A percentile compares a stretch with the other conserved stretches of the same genome.
phyloP scores from a whole-genome alignment of 2,888 invertebrate genomes.

The Dryobotodes eremita region DNA sequence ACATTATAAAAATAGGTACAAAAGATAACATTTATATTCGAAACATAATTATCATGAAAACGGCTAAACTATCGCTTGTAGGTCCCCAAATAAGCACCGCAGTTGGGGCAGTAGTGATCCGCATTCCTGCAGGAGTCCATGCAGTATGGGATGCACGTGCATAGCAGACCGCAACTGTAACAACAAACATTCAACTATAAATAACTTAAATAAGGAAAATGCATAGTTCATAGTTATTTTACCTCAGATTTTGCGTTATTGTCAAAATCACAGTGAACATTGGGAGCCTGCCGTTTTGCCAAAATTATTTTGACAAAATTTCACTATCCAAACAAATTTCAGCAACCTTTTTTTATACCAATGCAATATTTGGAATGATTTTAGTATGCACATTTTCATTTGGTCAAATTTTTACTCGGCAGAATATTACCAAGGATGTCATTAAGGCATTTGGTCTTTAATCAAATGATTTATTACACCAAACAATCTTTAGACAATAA shows the following conservation, averaged over 20 bases:
- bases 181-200: conserved; percentile 4
- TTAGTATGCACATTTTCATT: no score
- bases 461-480: no score
- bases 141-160: conserved; percentile 91
- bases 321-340: no score
- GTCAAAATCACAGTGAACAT: no score
- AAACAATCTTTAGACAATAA: no score
- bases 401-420: no score
- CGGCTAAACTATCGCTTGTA: conserved; percentile 66
- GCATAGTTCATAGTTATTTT: background rate
- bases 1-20: background rate
- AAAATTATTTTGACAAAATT: no score
- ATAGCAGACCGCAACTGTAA: conserved; percentile 66
- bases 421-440: no score
- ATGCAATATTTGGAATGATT: no score
- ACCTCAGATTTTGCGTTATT: background rate
- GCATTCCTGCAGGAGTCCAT: conserved; percentile 89
- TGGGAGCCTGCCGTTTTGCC: no score
- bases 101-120: conserved; percentile 91
- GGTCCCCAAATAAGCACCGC: conserved; percentile 88
- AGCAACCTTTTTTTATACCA: no score
- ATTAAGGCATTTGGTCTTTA: no score
- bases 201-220: background rate
- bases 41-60: background rate
- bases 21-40: background rate